Conservation (phyloP, 2,797 vertebrate genomes). For the Tapera naevia region DNA sequence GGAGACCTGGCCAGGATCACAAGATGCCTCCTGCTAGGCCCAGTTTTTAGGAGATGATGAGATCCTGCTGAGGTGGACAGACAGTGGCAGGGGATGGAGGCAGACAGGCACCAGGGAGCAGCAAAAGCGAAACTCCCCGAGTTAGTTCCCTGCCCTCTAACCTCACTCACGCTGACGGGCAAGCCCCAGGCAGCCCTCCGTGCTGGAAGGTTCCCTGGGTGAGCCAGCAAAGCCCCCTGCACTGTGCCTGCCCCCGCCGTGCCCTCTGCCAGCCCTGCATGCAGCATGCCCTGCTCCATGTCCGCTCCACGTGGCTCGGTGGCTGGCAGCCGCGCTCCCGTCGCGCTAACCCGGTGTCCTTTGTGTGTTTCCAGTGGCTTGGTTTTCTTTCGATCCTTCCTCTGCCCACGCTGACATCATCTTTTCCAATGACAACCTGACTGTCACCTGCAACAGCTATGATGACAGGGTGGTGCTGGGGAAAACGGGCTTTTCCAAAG, state of each 20-base stretch:
- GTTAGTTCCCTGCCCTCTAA: accelerated
- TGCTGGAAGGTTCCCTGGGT: not conserved
- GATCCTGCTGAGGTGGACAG: not conserved
- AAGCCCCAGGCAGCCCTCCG: not conserved
- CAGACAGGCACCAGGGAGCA: not conserved
- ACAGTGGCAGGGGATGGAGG: not conserved
- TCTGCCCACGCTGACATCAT: constrained; percentile 96
- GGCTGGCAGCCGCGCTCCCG: accelerated
- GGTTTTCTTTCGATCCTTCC: constrained; percentile 93
- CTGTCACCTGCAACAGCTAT: constrained; percentile 96
- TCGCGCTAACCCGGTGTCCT: not conserved
- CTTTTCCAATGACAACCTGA: constrained; percentile 98
- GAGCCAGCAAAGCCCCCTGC: constrained; percentile 7
- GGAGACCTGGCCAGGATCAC: not conserved
- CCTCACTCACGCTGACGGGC: not conserved
- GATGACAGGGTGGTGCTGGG: constrained; percentile 96
- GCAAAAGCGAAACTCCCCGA: not conserved
- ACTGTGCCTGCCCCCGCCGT: not conserved
- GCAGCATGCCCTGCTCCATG: constrained; percentile 36
- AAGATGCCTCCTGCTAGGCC: not conserved
- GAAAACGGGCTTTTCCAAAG: constrained; percentile 92
- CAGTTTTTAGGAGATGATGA: not conserved
- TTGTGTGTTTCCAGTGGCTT: constrained; percentile 88
- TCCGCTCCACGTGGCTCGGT: not conserved
- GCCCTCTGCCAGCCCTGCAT: constrained; percentile 12